A percentile compares a stretch with the other conserved stretches of the same genome.
These are phyloP conservation scores for Hylaea fasciaria DNA, from an alignment of 2,888 invertebrate species.

Conservation along the genomic window DNA sequence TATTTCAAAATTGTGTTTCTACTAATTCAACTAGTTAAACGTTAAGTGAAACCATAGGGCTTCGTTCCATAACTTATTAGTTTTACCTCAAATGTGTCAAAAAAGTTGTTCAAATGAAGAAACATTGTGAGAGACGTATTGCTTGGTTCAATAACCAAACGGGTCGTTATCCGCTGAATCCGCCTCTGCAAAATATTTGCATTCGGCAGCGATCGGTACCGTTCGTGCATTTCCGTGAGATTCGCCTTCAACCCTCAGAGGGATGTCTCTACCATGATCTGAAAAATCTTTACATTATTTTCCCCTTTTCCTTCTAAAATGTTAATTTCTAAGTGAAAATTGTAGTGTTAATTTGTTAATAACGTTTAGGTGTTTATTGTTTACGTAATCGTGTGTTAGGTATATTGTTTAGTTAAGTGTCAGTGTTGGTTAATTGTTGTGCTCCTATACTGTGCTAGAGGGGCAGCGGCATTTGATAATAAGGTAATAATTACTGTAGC, in stretches of 20 bases:
- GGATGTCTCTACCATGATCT: constrained; percentile 70
- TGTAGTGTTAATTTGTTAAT: constrained; percentile 52
- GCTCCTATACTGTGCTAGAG: constrained; percentile 53
- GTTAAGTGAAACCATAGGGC: not conserved
- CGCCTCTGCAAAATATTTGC: constrained; percentile 71
- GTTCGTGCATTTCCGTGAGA: constrained; percentile 75
- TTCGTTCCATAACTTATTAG: not conserved
- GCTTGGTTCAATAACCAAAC: constrained; percentile 14
- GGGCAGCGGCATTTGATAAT: constrained; percentile 55
- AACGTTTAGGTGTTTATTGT: constrained; percentile 43
- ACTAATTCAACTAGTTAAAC: not conserved
- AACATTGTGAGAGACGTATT: not conserved
- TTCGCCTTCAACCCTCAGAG: constrained; percentile 74
- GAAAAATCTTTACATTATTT: constrained; percentile 77
- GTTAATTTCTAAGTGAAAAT: constrained; percentile 61
- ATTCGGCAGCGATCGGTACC: constrained; percentile 71
- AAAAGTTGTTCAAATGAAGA: not conserved
- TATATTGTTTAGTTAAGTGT: constrained; percentile 63
- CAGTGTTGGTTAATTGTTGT: constrained; percentile 70
- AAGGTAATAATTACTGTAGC: constrained; percentile 60
- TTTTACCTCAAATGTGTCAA: not conserved
- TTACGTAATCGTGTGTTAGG: constrained; percentile 51
- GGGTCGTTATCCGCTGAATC: constrained; percentile 45
- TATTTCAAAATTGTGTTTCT: not conserved
- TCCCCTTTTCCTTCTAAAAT: constrained; percentile 56